A percentile compares a stretch with the other conserved stretches of the same genome.
phyloP scores from a whole-genome alignment of 2,888 invertebrate genomes.

The Melieria crassipennis region DNA sequence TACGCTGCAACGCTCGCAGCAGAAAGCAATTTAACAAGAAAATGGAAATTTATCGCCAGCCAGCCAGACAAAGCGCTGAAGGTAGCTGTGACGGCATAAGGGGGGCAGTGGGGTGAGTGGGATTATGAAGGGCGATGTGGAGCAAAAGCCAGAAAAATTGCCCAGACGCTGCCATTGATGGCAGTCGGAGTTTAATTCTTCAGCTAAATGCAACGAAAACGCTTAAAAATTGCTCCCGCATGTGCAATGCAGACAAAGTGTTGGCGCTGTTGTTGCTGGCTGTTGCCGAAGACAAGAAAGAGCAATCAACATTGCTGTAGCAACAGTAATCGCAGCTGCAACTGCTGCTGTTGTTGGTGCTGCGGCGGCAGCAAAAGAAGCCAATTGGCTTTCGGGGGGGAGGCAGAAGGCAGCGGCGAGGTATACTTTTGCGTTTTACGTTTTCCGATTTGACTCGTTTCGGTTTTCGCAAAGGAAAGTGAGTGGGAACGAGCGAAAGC shows the following conservation, averaged over 20 bases:
- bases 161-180: neutral
- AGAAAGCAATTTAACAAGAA: slow-evolving; percentile 56
- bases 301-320: slow-evolving; percentile 37
- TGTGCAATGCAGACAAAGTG: slow-evolving; percentile 23
- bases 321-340: slow-evolving; percentile 35
- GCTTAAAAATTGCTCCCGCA: slow-evolving; percentile 36
- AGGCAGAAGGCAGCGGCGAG: neutral
- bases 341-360: neutral
- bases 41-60: slow-evolving; percentile 57
- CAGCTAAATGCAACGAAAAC: slow-evolving; percentile 33
- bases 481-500: too few species aligned
- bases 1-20: slow-evolving; percentile 27
- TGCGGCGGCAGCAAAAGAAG: slow-evolving; percentile 22
- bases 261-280: slow-evolving; percentile 16
- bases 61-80: slow-evolving; percentile 27
- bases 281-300: slow-evolving; percentile 33
- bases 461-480: too few species aligned
- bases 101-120: neutral
- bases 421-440: neutral
- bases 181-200: slow-evolving; percentile 29
- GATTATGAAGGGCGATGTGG: too few species aligned
- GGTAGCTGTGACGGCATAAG: neutral
- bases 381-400: slow-evolving; percentile 32
- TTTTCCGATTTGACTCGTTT: neutral
- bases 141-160: too few species aligned